Percentiles rank a stretch among this genome's conserved stretches.
Evolutionary conservation across 1,140 invertebrate species (phyloP).

Genomic region (Drosophila sturtevanti): DNA sequence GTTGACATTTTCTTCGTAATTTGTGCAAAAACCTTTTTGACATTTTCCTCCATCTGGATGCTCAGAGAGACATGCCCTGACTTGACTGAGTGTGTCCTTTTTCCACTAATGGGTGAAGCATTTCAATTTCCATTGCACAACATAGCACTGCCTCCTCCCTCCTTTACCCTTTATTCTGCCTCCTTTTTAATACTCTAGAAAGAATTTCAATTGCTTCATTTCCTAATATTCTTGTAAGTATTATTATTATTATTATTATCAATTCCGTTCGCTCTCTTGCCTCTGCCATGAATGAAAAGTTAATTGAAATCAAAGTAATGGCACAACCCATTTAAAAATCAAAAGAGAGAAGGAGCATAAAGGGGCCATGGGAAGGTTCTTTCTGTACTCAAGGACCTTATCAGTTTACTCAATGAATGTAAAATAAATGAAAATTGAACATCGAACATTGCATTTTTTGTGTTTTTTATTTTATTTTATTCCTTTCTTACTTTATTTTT

Average conservation of each 20-base stretch:
- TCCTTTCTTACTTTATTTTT: neutral
- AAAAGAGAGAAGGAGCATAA: neutral
- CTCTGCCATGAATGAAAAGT: conserved; percentile 69
- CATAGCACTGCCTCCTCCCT: conserved; percentile 20
- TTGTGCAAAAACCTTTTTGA: conserved; percentile 68
- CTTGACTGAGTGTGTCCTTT: too few relatives aligned
- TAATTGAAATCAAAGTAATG: conserved; percentile 82
- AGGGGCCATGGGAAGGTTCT: too few relatives aligned
- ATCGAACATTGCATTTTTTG: conserved; percentile 65
- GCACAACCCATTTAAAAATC: conserved; percentile 36
- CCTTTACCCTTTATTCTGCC: neutral
- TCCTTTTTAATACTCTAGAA: conserved; percentile 1
- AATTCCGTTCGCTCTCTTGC: conserved; percentile 47
- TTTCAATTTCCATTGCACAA: conserved; percentile 66
- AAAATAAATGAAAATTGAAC: conserved; percentile 75
- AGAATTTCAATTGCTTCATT: conserved; percentile 46
- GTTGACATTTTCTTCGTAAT: conserved; percentile 74
- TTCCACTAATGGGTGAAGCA: conserved; percentile 30
- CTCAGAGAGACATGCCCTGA: conserved; percentile 24
- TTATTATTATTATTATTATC: conserved; percentile 80
- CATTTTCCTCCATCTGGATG: conserved; percentile 29
- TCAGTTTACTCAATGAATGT: conserved; percentile 72
- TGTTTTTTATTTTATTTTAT: conserved; percentile 13
- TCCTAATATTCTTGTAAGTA: conserved; percentile 74
- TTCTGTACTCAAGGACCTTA: conserved; percentile 53